phyloP scores from a whole-genome alignment of 2,888 invertebrate species.

The Shargacucullia verbasci region DNA sequence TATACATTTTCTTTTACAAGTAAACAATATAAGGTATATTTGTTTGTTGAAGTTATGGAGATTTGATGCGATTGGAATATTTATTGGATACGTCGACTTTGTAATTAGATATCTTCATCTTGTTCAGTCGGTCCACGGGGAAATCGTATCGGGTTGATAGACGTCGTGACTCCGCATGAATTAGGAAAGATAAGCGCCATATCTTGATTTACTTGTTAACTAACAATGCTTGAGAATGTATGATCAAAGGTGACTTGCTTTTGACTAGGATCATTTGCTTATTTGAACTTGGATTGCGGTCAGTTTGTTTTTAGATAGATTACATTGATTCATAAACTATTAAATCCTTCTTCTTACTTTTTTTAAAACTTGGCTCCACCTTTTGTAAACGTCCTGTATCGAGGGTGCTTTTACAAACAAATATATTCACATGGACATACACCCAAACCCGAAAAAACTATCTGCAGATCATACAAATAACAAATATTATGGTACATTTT shows the following conservation, averaged over 20 bases:
- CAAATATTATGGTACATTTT: too few relatives aligned
- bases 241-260: constrained; percentile 38
- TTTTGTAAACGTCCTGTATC: too few relatives aligned
- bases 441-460: too few relatives aligned
- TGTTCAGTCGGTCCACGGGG: constrained; percentile 72
- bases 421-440: too few relatives aligned
- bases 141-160: constrained; percentile 77
- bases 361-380: too few relatives aligned
- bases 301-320: background rate
- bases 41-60: constrained; percentile 69
- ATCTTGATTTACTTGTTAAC: constrained; percentile 54
- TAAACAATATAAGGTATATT: constrained; percentile 5
- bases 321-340: too few relatives aligned
- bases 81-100: constrained; percentile 83
- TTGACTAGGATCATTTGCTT: constrained; percentile 12
- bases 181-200: constrained; percentile 55
- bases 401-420: too few relatives aligned
- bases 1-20: constrained; percentile 49
- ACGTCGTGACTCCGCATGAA: constrained; percentile 75
- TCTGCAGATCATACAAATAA: too few relatives aligned
- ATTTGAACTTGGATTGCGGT: constrained; percentile 7
- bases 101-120: constrained; percentile 84
- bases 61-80: constrained; percentile 81
- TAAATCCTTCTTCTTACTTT: too few relatives aligned
- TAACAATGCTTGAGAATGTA: constrained; percentile 46